phyloP scores from a whole-genome alignment of 2,797 vertebrate species.

The Thunnus albacares region DNA sequence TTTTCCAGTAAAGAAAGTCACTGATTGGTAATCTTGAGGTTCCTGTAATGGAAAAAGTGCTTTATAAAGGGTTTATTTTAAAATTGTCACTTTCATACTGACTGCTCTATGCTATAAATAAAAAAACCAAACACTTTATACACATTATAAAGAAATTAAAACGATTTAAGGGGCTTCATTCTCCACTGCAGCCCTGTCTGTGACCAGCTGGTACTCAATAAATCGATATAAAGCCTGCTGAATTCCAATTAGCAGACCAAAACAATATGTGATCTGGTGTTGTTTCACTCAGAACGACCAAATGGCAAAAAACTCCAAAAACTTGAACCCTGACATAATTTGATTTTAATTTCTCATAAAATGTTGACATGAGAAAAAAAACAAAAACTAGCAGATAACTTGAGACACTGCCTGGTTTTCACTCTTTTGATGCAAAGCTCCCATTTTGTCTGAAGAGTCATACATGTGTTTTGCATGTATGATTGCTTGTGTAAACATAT shows the following conservation, averaged over 20 bases:
- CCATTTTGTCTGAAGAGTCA: slow-evolving; percentile 11
- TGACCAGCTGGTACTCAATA: slow-evolving; percentile 70
- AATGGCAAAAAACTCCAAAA: background rate
- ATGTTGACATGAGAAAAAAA: slow-evolving; percentile 3
- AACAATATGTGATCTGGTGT: slow-evolving; percentile 52
- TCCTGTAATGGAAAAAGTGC: slow-evolving; percentile 22
- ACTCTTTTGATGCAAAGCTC: slow-evolving; percentile 31
- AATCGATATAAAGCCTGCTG: slow-evolving; percentile 58
- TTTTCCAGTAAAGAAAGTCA: background rate
- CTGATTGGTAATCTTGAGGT: slow-evolving; percentile 27
- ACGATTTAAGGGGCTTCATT: slow-evolving; percentile 67
- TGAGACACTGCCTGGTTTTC: slow-evolving; percentile 14
- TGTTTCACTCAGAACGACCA: slow-evolving; percentile 26
- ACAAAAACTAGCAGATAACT: background rate
- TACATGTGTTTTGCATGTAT: slow-evolving; percentile 44
- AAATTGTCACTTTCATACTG: slow-evolving; percentile 45
- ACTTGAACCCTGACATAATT: background rate
- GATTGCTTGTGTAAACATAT: slow-evolving; percentile 35
- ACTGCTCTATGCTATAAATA: slow-evolving; percentile 59
- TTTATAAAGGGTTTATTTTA: slow-evolving; percentile 51
- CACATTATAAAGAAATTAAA: slow-evolving; percentile 58
- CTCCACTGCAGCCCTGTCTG: slow-evolving; percentile 57
- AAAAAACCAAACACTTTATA: slow-evolving; percentile 45
- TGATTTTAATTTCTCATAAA: slow-evolving; percentile 21
- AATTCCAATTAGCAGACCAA: slow-evolving; percentile 59